Conservation (phyloP, 1,140 invertebrate genomes). For the Epicauta chinensis region DNA sequence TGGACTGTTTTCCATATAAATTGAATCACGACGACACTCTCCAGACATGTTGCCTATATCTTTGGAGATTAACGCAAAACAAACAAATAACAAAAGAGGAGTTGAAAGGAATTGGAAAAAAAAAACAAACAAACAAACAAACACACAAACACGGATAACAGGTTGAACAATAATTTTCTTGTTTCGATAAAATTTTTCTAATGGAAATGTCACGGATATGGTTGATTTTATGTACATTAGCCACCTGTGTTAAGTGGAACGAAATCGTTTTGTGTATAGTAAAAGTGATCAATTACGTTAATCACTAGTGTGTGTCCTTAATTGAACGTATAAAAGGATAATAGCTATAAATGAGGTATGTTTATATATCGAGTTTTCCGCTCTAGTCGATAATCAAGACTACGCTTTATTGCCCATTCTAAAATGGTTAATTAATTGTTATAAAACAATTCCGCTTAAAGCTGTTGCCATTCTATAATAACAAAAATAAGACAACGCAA, state of each 20-base stretch:
- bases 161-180: too few relatives aligned
- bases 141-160: too few relatives aligned
- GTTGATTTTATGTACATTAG: neutral
- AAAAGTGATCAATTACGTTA: constrained; percentile 5
- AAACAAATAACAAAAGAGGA: constrained; percentile 4
- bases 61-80: constrained; percentile 5
- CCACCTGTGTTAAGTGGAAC: neutral
- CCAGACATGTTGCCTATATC: neutral
- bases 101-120: too few relatives aligned
- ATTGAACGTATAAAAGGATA: constrained; percentile 8
- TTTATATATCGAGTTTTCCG: constrained; percentile 1
- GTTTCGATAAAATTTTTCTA: too few relatives aligned
- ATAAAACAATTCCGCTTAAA: constrained; percentile 9
- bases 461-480: constrained; percentile 2
- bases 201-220: constrained; percentile 4
- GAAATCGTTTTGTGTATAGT: neutral
- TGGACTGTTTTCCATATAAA: constrained; percentile 22
- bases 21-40: constrained; percentile 8
- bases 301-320: constrained; percentile 10
- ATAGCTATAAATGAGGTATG: neutral
- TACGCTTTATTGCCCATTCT: neutral
- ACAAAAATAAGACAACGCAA: constrained; percentile 1
- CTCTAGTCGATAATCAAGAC: neutral
- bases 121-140: too few relatives aligned
- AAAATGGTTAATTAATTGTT: constrained; percentile 10